These are phyloP conservation scores for Linurgus olivaceus DNA, from an alignment of 2,797 vertebrate species.

Conservation along the genomic window DNA sequence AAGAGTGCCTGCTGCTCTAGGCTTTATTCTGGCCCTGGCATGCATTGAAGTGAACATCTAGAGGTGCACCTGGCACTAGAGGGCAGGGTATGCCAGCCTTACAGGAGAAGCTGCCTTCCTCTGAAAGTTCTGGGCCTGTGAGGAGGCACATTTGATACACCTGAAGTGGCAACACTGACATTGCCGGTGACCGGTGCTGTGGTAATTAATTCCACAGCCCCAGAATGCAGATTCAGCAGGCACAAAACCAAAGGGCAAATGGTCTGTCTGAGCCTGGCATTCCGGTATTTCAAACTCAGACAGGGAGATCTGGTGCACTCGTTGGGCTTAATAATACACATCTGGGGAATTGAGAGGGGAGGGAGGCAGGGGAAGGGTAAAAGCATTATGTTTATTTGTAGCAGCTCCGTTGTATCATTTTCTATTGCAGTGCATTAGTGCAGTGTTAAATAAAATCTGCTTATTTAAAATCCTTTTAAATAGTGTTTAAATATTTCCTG, in stretches of 20 bases:
- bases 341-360: constrained; percentile 40
- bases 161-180: constrained; percentile 32
- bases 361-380: constrained; percentile 19
- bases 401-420: constrained; percentile 74
- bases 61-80: constrained; percentile 25
- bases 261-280: constrained; percentile 31
- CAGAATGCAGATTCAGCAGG: constrained; percentile 54
- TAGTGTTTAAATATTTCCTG: constrained; percentile 80
- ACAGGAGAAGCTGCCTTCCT: background rate
- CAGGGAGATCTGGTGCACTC: constrained; percentile 49
- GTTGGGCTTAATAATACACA: constrained; percentile 67
- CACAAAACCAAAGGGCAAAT: constrained; percentile 57
- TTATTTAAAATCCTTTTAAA: constrained; percentile 85
- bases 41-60: background rate
- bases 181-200: constrained; percentile 25
- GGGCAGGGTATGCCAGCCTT: background rate
- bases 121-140: background rate
- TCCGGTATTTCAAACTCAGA: constrained; percentile 56
- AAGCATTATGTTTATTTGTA: constrained; percentile 75
- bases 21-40: background rate
- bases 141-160: background rate
- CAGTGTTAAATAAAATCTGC: constrained; percentile 82
- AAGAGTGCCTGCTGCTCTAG: background rate
- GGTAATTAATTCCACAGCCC: constrained; percentile 38
- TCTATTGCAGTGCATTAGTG: constrained; percentile 73